These are phyloP conservation scores for Tadarida brasiliensis DNA, from an alignment of 2,797 vertebrate species.

Conservation along the genomic window DNA sequence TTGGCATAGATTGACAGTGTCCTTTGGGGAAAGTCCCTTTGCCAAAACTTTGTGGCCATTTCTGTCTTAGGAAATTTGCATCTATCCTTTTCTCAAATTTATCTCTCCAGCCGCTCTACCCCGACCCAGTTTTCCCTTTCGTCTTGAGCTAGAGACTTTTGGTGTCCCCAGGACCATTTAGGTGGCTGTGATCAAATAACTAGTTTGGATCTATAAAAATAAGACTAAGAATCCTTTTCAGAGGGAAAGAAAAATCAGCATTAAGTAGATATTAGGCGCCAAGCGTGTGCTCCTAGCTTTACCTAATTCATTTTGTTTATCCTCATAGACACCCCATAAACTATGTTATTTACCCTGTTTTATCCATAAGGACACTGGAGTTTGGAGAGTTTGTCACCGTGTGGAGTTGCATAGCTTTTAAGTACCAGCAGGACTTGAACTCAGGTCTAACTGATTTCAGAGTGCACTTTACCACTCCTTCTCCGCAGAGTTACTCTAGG, in stretches of 20 bases:
- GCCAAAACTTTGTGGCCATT: not conserved
- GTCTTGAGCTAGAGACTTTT: not conserved
- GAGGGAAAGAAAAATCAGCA: not conserved
- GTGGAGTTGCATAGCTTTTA: not conserved
- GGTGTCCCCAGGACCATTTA: not conserved
- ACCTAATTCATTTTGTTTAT: not conserved
- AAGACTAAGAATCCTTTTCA: slow-evolving; percentile 38
- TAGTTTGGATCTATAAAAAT: not conserved
- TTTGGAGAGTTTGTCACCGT: not conserved
- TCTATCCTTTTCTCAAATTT: not conserved
- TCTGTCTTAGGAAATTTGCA: not conserved
- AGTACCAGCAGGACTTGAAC: slow-evolving; percentile 62
- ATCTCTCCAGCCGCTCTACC: not conserved
- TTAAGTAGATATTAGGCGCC: not conserved
- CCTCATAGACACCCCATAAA: not conserved
- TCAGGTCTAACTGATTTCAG: not conserved
- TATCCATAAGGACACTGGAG: not conserved
- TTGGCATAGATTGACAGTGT: not conserved
- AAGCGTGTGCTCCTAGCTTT: not conserved
- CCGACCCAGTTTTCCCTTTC: not conserved
- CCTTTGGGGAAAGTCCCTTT: slow-evolving; percentile 5
- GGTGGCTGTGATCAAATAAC: not conserved
- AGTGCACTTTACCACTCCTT: not conserved
- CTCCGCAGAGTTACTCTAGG: not conserved
- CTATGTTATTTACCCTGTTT: not conserved